These are phyloP conservation scores for Carterocephalus palaemon DNA, from an alignment of 2,888 invertebrate genomes.

Conservation along the genomic window DNA sequence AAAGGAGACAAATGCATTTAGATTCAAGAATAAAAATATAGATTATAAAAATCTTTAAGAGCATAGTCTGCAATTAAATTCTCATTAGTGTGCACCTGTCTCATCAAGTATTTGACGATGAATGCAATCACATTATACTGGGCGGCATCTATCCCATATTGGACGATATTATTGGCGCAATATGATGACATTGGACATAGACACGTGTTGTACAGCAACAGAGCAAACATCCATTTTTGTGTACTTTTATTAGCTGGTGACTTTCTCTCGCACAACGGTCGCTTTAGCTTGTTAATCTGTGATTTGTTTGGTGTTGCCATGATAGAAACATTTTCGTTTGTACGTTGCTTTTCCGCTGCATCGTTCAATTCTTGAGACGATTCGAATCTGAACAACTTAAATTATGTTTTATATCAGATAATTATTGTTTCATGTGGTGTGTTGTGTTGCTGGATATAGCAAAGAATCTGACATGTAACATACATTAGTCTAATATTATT, in stretches of 20 bases:
- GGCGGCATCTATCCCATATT: constrained; percentile 67
- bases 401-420: constrained; percentile 11
- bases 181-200: constrained; percentile 66
- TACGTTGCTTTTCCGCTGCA: constrained; percentile 5
- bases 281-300: constrained; percentile 13
- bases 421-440: constrained; percentile 5
- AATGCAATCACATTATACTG: constrained; percentile 59
- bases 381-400: constrained; percentile 51
- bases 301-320: constrained; percentile 1
- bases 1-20: constrained; percentile 35
- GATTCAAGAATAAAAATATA: constrained; percentile 6
- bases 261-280: constrained; percentile 34
- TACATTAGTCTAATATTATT: too few species aligned
- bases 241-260: constrained; percentile 38
- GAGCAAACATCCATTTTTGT: constrained; percentile 64
- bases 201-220: constrained; percentile 67
- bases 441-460: too few species aligned
- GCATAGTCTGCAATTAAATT: constrained; percentile 58
- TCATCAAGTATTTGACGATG: constrained; percentile 55
- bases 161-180: constrained; percentile 60
- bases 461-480: too few species aligned
- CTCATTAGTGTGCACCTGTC: constrained; percentile 54
- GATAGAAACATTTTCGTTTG: constrained; percentile 7
- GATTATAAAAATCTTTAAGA: constrained; percentile 46
- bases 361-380: constrained; percentile 47